Percentiles rank a stretch among this genome's conserved stretches.
Conservation (phyloP, 2,888 invertebrate genomes). For the Aporophyla lueneburgensis region DNA sequence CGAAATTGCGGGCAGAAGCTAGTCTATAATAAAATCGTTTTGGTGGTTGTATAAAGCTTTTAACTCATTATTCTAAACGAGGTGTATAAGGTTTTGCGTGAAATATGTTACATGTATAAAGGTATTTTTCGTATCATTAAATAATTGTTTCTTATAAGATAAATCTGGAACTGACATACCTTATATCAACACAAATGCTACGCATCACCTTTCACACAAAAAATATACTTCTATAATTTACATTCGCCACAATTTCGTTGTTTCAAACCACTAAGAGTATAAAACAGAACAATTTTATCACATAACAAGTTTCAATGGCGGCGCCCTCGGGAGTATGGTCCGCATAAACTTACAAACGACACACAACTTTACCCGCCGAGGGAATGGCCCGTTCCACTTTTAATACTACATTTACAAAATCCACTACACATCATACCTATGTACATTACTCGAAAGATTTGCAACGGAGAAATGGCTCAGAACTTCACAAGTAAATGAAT, state of each 20-base stretch:
- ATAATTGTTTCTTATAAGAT: not conserved
- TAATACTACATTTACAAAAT: slow-evolving; percentile 61
- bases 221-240: slow-evolving; percentile 39
- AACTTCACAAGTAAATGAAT: slow-evolving; percentile 49
- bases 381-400: slow-evolving; percentile 67
- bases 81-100: too few species aligned
- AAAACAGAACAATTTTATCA: slow-evolving; percentile 78
- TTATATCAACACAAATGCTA: not conserved
- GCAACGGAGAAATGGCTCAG: slow-evolving; percentile 25
- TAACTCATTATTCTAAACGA: too few species aligned
- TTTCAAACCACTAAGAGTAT: slow-evolving; percentile 71
- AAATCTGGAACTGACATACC: not conserved
- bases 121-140: not conserved
- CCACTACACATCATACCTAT: slow-evolving; percentile 41
- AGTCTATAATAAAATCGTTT: too few species aligned
- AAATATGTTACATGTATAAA: too few species aligned
- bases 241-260: slow-evolving; percentile 57
- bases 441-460: slow-evolving; percentile 31
- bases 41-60: too few species aligned
- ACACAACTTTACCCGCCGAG: slow-evolving; percentile 69
- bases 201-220: slow-evolving; percentile 11
- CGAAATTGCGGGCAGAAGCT: too few species aligned
- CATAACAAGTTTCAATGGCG: slow-evolving; percentile 81
- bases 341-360: slow-evolving; percentile 77
- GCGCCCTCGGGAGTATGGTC: slow-evolving; percentile 71